Base-by-base conservation (phyloP, 2,797 vertebrate genomes). In the Miichthys miiuy region DNA sequence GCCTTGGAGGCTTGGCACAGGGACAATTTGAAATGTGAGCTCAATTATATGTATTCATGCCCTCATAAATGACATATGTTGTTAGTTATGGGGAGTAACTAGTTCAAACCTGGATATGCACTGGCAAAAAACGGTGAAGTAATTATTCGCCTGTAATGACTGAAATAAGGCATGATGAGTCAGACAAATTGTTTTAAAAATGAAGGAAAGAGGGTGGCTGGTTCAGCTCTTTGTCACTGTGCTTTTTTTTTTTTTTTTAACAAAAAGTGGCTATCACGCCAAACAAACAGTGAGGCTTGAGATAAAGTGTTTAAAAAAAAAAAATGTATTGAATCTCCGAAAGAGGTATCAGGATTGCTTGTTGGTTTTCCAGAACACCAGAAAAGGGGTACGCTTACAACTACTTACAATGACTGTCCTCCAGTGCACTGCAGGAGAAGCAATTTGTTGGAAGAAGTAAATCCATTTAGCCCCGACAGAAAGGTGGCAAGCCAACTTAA, bases 381-480 rank as follows among this genome's bases (percentile, higher is more conserved):
- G 70, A 66, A 70, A 68, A 73, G 20, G 14, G 46, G 52, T 61
- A 62, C 68, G 60, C 79, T 83, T 65, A 79, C 30, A 81, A 72
- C 57, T 80, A 77, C 79, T 82, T 55, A 73, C 71, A 87, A 62
- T 76, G 48, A 75, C 84, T 77, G 60, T 88, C 72, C 78, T 81
- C 77, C 63, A 85, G 76, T 21, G 42, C 83, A 51, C 77, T 69
- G 80, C 41, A 42, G 73, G 63, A 87, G 80, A 92, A 89, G 89
- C 87, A 92, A 93, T 94, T 92, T 91, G 88, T 86, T 84, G 78
- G 84, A 84, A 87, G 89, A 79, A 80, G 79, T 83, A 87, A 93
- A 93, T 93, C 88, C 88, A 91, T 93, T 95, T 91, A 92, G 89
- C 92, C 84, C 67, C 84, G 78, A 82, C 89, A 88, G 84, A 91